Base-by-base conservation (phyloP, 2,797 vertebrate genomes). In the Coregonus suidteri region DNA sequence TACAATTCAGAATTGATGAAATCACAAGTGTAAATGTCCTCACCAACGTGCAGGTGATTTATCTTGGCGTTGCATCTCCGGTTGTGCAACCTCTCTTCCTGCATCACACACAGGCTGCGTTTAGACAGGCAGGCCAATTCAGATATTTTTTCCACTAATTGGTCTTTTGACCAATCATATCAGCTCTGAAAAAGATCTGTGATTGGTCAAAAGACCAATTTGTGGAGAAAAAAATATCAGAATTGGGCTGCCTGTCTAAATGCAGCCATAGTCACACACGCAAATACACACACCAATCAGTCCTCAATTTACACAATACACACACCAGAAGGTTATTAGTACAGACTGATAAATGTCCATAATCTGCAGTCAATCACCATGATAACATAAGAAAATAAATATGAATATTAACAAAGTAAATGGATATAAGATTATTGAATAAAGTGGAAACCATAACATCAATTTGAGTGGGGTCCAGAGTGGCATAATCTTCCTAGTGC, bases 351-450 rank as follows among this genome's bases (percentile, higher is more conserved):
- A 62, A 64, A 64, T 47, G 16, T 16, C 59, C 4, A 0, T 62
- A 7, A 64, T 25, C 59, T 30, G 30, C 30, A 73, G 18, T 15
- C 31, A 74, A 64, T 64, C 56, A 64, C 54, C 34, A 72, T 69
- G 13, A 59, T 13, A 64, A 11, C 47, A 31, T 25, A 7, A 34
- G 25, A 54, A 73, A 73, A 73, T 56, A 73, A 73, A 73, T 73
- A 64, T n/a, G 3, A 54, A 34, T 31, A 73, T 30, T 66, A 30
- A 51, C 30, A 73, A 52, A 34, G 25, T 56, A 73, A 53, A 73
- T 18, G 7, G 52, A 35, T 15, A 56, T 34, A 70, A n/a, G 71
- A 34, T 73, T 18, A 56, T 34, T 1, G 0, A 72, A 72, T 53
- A 3, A 73, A 73, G 25, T 53, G 71, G 52, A 56, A 73, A 16